Base-by-base conservation (phyloP, 2,888 invertebrate species). In the Drosophila kuntzei region DNA sequence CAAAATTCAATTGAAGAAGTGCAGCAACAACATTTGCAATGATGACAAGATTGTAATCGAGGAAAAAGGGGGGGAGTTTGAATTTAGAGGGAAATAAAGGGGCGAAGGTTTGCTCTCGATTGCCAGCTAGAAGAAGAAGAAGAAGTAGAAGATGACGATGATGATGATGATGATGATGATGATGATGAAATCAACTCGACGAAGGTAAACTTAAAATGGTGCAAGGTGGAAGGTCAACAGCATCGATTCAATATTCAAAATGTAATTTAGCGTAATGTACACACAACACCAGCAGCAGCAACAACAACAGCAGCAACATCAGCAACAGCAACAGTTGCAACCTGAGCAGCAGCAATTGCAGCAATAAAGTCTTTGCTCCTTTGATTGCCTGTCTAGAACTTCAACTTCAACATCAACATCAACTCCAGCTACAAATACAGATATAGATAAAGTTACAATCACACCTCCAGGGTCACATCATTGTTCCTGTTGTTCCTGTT, bases 211-310 rank as follows among this genome's bases (percentile, higher is more conserved):
- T 41, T 16, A 36, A 25, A 25, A 37, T 39, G 12, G 37, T 58
- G 58, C 63, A 47, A 54, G 79, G 71, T 20, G 59, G 68, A 78
- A 70, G 79, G 72, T 76, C 79, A 79, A 79, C 73, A 72, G 73
- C 73, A 79, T 70, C 80, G 81, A 85, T 86, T 85, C 83, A 81
- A 86, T 88, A 88, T 86, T 86, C 87, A 82, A 86, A 86, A 88
- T 86, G 84, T 86, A 88, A 86, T 86, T 84, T 86, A 86, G 72
- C 79, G 84, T 82, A 86, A 86, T 87, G 82, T 77, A 87, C 76
- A 85, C 57, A 61, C 62, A 58, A 49, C 64, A 57, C 39, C 18
- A 34, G 12, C 37, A 59, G 3, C 37, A 37, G 6, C 46, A 22
- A n/a, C 22, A 34, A 25, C 63, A 43, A 8, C 18, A 57, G 9